Conservation (phyloP, 2,888 invertebrate species). For the Protodeltote pygarga region DNA sequence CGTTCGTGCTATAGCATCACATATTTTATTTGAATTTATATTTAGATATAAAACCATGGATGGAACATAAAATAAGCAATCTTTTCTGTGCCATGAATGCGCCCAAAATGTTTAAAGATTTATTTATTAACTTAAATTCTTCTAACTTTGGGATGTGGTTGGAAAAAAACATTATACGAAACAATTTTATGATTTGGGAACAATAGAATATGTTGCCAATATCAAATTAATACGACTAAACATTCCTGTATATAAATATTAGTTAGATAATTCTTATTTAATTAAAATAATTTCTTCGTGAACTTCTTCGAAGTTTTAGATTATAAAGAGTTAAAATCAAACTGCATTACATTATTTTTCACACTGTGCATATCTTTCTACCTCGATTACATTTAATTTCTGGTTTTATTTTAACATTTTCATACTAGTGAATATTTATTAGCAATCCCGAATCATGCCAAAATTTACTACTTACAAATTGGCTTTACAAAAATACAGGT, state of each 20-base stretch:
- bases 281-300: constrained; percentile 6
- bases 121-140: background rate
- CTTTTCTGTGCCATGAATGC: constrained; percentile 43
- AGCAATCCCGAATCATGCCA: constrained; percentile 47
- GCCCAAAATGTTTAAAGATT: constrained; percentile 2
- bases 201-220: constrained; percentile 27
- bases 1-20: constrained; percentile 9
- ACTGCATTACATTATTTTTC: constrained; percentile 16
- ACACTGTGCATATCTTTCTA: constrained; percentile 62
- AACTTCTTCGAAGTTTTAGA: constrained; percentile 3
- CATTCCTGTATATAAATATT: constrained; percentile 75
- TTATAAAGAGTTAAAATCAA: constrained; percentile 6
- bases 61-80: constrained; percentile 17
- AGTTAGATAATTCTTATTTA: constrained; percentile 49
- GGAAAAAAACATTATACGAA: background rate
- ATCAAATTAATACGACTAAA: constrained; percentile 51
- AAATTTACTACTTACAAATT: constrained; percentile 43
- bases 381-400: constrained; percentile 55
- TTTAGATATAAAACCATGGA: constrained; percentile 5
- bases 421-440: constrained; percentile 15
- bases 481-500: constrained; percentile 35
- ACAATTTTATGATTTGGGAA: constrained; percentile 13
- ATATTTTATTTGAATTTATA: constrained; percentile 1
- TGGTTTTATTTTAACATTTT: constrained; percentile 13
- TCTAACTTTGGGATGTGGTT: constrained; percentile 1